Evolutionary conservation across 2,113 vertebrate species (phyloP).

Genomic region (Leptodactylus fuscus): DNA sequence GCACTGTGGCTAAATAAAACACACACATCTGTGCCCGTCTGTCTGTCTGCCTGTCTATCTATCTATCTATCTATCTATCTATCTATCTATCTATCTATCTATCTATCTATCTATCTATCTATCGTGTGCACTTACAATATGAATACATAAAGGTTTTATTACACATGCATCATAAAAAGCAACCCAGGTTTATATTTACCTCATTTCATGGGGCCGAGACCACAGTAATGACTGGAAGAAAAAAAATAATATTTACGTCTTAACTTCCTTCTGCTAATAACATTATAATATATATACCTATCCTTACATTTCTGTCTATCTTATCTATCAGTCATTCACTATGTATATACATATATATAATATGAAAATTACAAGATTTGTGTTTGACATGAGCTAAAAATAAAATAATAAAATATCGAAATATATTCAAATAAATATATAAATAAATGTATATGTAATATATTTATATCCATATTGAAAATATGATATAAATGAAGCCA

Average conservation of each 20-base stretch:
- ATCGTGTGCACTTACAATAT: neutral
- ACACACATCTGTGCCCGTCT: too few relatives aligned
- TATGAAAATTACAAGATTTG: too few relatives aligned
- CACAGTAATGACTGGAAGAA: neutral
- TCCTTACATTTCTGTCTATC: neutral
- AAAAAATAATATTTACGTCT: neutral
- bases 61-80: too few relatives aligned
- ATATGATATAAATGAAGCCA: too few relatives aligned
- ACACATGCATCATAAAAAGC: neutral
- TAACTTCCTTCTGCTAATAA: neutral
- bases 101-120: too few relatives aligned
- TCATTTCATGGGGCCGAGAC: neutral
- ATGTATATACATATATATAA: neutral
- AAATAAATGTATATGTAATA: too few relatives aligned
- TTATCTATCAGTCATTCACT: neutral
- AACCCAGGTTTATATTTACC: neutral
- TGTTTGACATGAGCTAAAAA: too few relatives aligned
- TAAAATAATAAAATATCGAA: neutral
- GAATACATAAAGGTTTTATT: neutral
- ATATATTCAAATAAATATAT: too few relatives aligned
- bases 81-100: too few relatives aligned
- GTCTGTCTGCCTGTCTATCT: neutral
- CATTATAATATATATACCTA: neutral
- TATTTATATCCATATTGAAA: too few relatives aligned
- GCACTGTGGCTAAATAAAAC: neutral